Evolutionary conservation across 2,888 invertebrate genomes (phyloP), one percentile per base, ranked within the genome.

Genomic region (Lithodes maja): DNA sequence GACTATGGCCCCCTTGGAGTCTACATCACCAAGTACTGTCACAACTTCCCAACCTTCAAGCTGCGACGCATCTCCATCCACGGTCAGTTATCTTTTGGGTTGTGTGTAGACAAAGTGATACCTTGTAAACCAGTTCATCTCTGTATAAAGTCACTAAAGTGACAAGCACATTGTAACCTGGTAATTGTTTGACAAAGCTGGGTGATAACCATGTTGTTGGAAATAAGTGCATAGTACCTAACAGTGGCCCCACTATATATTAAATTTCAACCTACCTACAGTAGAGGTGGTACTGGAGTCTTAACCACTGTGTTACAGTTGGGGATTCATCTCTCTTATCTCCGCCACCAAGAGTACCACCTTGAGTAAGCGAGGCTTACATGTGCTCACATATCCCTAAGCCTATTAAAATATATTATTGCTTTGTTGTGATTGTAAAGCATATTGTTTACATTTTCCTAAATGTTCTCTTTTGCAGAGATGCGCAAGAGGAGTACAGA

Each of bases 1-100:
- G 93, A 94, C 79, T 92, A 92, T 54, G 94, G 95, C 33, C 94
- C 94, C 91, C 94, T 96, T 90, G 97, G 97, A 33, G 94, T 95
- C 90, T 96, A 96, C 93, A 97, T 97, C 93, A 95, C 95, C 90
- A 95, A 95, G 68, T 96, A 96, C 93, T 98, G 98, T 93, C 94
- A 94, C 71, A 94, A 95, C 92, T 95, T 95, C 93, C 96, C 96
- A 71, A 95, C 96, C 82, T 98, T 97, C 94, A 95, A 95, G 93
- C 95, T 98, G 93, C 95, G 96, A 93, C 96, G 95, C 94, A 95
- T 95, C 81, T 95, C 95, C 33, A 94, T 95, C 81, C 95, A 95
- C 93, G 95, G 97, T 97, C 69, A 81, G 33, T 33, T 33, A 33
- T 33, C 33, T 33, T 33, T 33, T 33, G 33, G 33, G 33, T 33